Evolutionary conservation across 2,888 invertebrate genomes (phyloP).

Genomic region (Xylota segnis): DNA sequence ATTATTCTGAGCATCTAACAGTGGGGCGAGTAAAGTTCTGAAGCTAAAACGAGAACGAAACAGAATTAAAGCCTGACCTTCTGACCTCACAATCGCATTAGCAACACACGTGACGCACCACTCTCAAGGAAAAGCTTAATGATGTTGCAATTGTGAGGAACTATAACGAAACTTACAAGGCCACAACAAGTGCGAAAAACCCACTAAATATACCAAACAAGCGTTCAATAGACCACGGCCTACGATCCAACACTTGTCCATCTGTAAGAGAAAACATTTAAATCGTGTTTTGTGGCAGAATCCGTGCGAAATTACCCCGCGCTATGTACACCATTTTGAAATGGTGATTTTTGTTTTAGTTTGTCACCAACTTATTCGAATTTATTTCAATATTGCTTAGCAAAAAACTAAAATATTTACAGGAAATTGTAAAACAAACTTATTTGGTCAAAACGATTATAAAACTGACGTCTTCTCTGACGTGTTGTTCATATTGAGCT

Average conservation of each 20-base stretch:
- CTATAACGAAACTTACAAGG: conserved; percentile 65
- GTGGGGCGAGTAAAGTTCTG: conserved; percentile 68
- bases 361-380: background rate
- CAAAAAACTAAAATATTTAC: conserved; percentile 1
- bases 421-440: background rate
- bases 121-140: background rate
- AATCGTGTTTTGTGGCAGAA: background rate
- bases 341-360: conserved; percentile 40
- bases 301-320: conserved; percentile 37
- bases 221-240: conserved; percentile 75
- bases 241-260: conserved; percentile 70
- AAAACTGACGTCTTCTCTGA: conserved; percentile 17
- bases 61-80: background rate
- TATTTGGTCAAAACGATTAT: background rate
- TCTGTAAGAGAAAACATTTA: conserved; percentile 42
- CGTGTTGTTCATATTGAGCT: conserved; percentile 2
- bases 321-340: conserved; percentile 76
- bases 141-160: background rate
- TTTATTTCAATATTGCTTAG: conserved; percentile 4
- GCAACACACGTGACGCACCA: background rate
- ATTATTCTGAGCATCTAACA: conserved; percentile 53
- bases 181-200: conserved; percentile 63
- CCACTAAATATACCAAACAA: conserved; percentile 64
- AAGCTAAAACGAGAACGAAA: conserved; percentile 56
- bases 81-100: conserved; percentile 1